These are phyloP conservation scores for Drosophila meridionalis DNA, from an alignment of 2,888 invertebrate species.

Conservation along the genomic window DNA sequence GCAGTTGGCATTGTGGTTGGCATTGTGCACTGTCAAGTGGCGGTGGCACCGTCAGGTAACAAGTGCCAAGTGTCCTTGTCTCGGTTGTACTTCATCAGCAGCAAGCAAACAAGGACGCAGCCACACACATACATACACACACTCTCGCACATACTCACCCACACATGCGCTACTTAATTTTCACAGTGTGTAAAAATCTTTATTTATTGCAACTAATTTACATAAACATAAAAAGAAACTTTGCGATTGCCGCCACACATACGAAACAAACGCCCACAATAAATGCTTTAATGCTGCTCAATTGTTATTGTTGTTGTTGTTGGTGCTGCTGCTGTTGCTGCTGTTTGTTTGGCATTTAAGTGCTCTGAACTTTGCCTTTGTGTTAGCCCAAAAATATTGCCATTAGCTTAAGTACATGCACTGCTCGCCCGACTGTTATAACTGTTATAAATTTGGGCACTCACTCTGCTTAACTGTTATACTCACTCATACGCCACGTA, in stretches of 20 bases:
- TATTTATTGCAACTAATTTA: slow-evolving; percentile 50
- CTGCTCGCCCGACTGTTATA: slow-evolving; percentile 1
- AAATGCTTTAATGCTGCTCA: slow-evolving; percentile 26
- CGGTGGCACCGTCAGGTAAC: slow-evolving; percentile 24
- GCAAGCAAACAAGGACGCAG: neutral
- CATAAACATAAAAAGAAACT: slow-evolving; percentile 38
- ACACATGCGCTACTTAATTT: slow-evolving; percentile 29
- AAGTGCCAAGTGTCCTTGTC: slow-evolving; percentile 51
- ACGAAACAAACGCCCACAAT: slow-evolving; percentile 27
- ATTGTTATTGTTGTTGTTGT: slow-evolving; percentile 20
- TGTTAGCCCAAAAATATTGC: slow-evolving; percentile 15
- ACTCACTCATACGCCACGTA: slow-evolving; percentile 42
- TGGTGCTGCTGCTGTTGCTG: slow-evolving; percentile 13
- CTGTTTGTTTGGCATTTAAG: slow-evolving; percentile 14
- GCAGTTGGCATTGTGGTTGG: slow-evolving; percentile 36
- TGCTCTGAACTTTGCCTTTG: slow-evolving; percentile 28
- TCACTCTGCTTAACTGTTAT: slow-evolving; percentile 7
- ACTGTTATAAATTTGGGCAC: slow-evolving; percentile 9
- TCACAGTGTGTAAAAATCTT: slow-evolving; percentile 34
- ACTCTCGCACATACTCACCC: neutral
- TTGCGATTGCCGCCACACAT: slow-evolving; percentile 26
- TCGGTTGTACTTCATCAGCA: slow-evolving; percentile 41
- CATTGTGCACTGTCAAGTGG: slow-evolving; percentile 7
- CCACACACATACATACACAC: neutral
- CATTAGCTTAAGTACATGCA: slow-evolving; percentile 35